Evolutionary conservation across 1,140 invertebrate species (phyloP).

Genomic region (Babylonia areolata): DNA sequence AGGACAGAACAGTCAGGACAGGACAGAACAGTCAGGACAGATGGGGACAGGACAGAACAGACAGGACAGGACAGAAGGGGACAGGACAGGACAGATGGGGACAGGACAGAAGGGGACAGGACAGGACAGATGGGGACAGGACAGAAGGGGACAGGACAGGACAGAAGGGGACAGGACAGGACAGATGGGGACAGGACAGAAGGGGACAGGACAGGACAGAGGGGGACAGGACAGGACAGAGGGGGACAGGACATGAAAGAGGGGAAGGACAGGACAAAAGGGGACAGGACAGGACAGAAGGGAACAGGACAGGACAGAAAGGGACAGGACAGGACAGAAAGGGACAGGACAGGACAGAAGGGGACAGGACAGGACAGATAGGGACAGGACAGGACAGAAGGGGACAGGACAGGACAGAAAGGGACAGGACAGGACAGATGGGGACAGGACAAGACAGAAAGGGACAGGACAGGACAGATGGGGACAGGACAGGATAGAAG

Average conservation of each 20-base stretch:
- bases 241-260: neutral
- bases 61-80: no score
- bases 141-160: no score
- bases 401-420: neutral
- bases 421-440: neutral
- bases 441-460: neutral
- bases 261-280: neutral
- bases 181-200: no score
- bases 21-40: no score
- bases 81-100: no score
- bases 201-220: no score
- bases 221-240: neutral
- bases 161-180: no score
- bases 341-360: neutral
- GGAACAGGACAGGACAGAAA: neutral
- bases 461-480: neutral
- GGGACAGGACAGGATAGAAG: neutral
- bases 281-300: neutral
- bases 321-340: conserved; percentile 1
- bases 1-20: no score
- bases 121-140: no score
- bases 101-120: no score
- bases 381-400: neutral
- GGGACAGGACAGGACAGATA: neutral
- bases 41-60: no score